Base-by-base conservation (phyloP, 2,113 vertebrate genomes). In the Zosterops hypoxanthus region DNA sequence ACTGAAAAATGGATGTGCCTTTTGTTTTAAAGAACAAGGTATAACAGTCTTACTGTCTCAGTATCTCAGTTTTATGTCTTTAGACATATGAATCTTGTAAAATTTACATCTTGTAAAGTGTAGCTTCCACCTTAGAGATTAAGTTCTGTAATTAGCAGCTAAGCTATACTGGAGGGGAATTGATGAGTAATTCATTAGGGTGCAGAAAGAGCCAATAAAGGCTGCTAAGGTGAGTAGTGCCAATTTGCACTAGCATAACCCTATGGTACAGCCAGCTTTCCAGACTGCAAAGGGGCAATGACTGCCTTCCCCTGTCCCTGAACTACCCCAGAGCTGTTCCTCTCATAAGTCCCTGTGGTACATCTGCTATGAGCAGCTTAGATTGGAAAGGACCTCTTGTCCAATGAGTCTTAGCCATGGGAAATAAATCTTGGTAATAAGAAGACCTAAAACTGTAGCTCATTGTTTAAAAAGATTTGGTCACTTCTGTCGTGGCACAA, bases 231-330 rank as follows among this genome's bases (percentile, higher is more conserved):
- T 28, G 17, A 82, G 8, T 1, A 2, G 5, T 55, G 11, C 9
- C 22, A 1, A 31, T 73, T 82, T 88, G 9, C 26, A 26, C 49
- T 26, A 8, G 23, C 2, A 1, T 49, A 65, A 53, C 2, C 4
- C 24, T 0, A 0, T 1, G 4, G 18, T 49, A 33, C n/a, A 82
- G 31, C 6, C 73, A 84, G 19, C 34, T 50, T 44, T 41, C 11
- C 16, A 64, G 15, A 19, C 13, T 41, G 39, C 44, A 49, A 6
- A 75, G 33, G 25, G 39, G 4, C 8, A 86, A 31, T 23, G 6
- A 22, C 55, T 46, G 7, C 14, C 11, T 72, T 66, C 23, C 13
- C 14, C 3, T 47, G 12, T 11, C 50, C 12, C 22, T 85, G n/a
- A 69, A 42, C 14, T 20, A 25, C 44, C 69, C 22, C 23, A 50